Evolutionary conservation across 2,797 vertebrate genomes (phyloP).

Genomic region (Pristis pectinata): DNA sequence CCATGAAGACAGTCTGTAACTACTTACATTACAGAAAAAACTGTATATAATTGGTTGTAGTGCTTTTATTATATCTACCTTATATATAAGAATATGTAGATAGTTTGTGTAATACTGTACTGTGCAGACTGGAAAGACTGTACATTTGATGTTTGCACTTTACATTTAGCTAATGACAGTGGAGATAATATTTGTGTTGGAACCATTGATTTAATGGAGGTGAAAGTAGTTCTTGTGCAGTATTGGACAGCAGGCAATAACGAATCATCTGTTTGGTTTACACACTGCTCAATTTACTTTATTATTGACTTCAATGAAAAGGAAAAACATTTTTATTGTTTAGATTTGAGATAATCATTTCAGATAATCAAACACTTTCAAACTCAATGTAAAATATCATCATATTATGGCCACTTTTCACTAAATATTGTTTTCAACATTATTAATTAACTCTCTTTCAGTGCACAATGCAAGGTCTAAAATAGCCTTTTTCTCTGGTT

Average conservation of each 20-base stretch:
- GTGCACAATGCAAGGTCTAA: too few species aligned
- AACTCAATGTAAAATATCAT: too few species aligned
- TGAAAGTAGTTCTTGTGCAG: neutral
- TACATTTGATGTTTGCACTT: neutral
- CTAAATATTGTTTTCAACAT: too few species aligned
- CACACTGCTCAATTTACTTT: neutral
- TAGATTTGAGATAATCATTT: too few species aligned
- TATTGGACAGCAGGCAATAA: neutral
- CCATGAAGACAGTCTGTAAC: neutral
- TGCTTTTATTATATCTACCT: neutral
- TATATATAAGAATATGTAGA: neutral
- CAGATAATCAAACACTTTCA: too few species aligned
- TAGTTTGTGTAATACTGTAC: too few species aligned
- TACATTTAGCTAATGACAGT: neutral
- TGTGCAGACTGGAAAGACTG: too few species aligned
- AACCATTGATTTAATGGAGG: neutral
- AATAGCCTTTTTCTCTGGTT: too few species aligned
- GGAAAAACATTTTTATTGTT: neutral
- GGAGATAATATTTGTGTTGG: neutral
- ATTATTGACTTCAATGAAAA: neutral
- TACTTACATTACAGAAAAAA: too few species aligned
- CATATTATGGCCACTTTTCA: too few species aligned
- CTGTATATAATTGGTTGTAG: neutral
- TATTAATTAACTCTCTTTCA: too few species aligned
- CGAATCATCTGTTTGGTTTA: neutral